phyloP scores from a whole-genome alignment of 2,888 invertebrate species.

The Leistus spinibarbis region DNA sequence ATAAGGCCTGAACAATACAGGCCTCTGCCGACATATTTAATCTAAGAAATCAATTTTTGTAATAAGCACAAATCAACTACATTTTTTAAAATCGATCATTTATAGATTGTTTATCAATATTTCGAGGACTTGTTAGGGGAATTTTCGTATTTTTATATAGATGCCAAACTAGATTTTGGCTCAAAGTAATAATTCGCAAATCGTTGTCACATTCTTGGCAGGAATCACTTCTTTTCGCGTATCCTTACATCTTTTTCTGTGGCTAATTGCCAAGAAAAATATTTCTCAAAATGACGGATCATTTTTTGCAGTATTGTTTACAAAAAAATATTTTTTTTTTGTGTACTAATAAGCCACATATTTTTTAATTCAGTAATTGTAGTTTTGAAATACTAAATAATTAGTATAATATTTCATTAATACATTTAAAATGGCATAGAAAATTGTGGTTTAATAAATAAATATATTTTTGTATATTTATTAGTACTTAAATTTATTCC shows the following conservation, averaged over 20 bases:
- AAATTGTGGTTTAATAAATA: no score
- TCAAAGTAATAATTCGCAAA: conserved; percentile 52
- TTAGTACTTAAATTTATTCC: no score
- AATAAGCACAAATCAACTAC: conserved; percentile 6
- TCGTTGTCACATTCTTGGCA: conserved; percentile 59
- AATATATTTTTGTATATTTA: no score
- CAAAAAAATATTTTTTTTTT: no score
- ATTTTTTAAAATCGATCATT: conserved; percentile 12
- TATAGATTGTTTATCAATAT: conserved; percentile 22
- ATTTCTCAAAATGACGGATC: conserved; percentile 25
- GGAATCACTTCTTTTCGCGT: conserved; percentile 45
- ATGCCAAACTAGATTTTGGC: conserved; percentile 33
- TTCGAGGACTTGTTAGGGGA: conserved; percentile 13
- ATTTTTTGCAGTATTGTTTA: conserved; percentile 21
- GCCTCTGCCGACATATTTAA: conserved; percentile 64
- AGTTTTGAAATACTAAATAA: no score
- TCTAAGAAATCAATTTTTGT: neutral
- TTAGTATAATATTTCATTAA: no score
- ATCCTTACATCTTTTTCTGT: conserved; percentile 44
- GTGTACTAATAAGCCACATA: no score
- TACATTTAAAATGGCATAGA: no score
- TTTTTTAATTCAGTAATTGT: no score
- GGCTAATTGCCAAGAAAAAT: conserved; percentile 49
- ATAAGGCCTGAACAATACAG: conserved; percentile 85
- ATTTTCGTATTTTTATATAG: conserved; percentile 13